Percentiles rank a stretch among this genome's conserved stretches.
phyloP scores from a whole-genome alignment of 2,113 vertebrate species.

The Marmota monax region DNA sequence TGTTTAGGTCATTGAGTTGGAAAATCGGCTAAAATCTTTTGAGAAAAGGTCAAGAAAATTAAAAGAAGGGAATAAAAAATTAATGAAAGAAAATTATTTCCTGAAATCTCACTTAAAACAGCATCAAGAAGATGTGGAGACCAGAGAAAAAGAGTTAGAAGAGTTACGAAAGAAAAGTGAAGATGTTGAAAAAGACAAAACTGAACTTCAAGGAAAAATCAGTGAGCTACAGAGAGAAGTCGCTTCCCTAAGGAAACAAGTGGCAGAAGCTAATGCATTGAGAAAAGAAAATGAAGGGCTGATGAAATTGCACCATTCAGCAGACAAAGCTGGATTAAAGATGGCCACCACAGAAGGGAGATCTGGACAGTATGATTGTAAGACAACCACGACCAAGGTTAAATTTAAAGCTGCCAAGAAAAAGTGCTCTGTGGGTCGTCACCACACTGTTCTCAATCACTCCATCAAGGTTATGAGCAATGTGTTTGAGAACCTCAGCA shows the following conservation, averaged over 20 bases:
- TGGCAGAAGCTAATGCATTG: slow-evolving; percentile 83
- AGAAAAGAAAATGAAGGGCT: slow-evolving; percentile 86
- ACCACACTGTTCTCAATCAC: slow-evolving; percentile 91
- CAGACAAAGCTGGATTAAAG: slow-evolving; percentile 86
- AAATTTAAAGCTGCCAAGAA: slow-evolving; percentile 91
- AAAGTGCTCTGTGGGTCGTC: slow-evolving; percentile 87
- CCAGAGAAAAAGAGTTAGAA: slow-evolving; percentile 85
- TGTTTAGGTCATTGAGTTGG: slow-evolving; percentile 90
- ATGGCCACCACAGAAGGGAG: slow-evolving; percentile 71
- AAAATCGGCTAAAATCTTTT: slow-evolving; percentile 89
- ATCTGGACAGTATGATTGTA: slow-evolving; percentile 82
- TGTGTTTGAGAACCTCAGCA: slow-evolving; percentile 92
- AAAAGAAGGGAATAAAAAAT: slow-evolving; percentile 89
- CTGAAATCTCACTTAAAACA: slow-evolving; percentile 89
- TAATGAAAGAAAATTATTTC: slow-evolving; percentile 86
- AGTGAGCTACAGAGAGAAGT: slow-evolving; percentile 87
- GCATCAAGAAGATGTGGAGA: slow-evolving; percentile 83
- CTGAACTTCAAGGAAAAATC: slow-evolving; percentile 85
- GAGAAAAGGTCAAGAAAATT: slow-evolving; percentile 89
- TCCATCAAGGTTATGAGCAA: slow-evolving; percentile 94
- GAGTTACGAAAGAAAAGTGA: slow-evolving; percentile 81
- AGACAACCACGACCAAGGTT: slow-evolving; percentile 90
- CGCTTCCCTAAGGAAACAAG: slow-evolving; percentile 86
- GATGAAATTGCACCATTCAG: slow-evolving; percentile 88
- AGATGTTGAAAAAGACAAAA: slow-evolving; percentile 85